Conservation (phyloP, 64 coral and sea anemone species). For the Acropora tenuis region DNA sequence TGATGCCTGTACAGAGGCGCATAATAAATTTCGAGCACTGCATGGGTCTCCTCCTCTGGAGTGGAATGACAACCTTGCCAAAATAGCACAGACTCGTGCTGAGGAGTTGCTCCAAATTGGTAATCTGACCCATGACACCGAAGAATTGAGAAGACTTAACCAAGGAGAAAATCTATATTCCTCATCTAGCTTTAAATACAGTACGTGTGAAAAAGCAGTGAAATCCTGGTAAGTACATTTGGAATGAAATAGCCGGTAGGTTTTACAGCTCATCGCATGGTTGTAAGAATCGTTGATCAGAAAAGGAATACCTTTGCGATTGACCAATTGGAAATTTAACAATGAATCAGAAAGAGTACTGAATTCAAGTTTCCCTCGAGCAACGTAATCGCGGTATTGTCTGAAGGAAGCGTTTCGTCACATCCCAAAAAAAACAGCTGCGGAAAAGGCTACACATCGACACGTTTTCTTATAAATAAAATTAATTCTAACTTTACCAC, state of each 20-base stretch:
- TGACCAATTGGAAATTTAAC: too few species aligned
- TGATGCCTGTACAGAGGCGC: slow-evolving; percentile 15
- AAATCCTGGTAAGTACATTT: slow-evolving; percentile 25
- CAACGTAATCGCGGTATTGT: too few species aligned
- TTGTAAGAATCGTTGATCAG: not conserved
- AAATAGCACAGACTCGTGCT: slow-evolving; percentile 18
- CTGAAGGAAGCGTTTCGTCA: too few species aligned
- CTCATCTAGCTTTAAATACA: not conserved
- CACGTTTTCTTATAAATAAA: too few species aligned
- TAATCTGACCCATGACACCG: not conserved
- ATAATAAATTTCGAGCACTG: slow-evolving; percentile 36
- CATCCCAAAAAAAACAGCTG: too few species aligned
- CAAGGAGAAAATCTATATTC: slow-evolving; percentile 54
- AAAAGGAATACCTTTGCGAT: too few species aligned
- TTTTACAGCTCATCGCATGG: not conserved
- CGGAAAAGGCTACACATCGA: too few species aligned
- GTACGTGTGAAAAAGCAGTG: slow-evolving; percentile 20
- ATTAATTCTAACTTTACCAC: too few species aligned
- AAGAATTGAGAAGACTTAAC: not conserved
- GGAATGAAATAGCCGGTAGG: too few species aligned
- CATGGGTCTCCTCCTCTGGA: slow-evolving; percentile 18
- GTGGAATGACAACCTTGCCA: slow-evolving; percentile 28
- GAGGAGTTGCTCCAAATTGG: not conserved
- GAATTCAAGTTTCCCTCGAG: too few species aligned
- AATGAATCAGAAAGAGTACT: too few species aligned